These are phyloP conservation scores for Hyaena hyaena DNA, from an alignment of 2,113 vertebrate genomes.

Conservation along the genomic window DNA sequence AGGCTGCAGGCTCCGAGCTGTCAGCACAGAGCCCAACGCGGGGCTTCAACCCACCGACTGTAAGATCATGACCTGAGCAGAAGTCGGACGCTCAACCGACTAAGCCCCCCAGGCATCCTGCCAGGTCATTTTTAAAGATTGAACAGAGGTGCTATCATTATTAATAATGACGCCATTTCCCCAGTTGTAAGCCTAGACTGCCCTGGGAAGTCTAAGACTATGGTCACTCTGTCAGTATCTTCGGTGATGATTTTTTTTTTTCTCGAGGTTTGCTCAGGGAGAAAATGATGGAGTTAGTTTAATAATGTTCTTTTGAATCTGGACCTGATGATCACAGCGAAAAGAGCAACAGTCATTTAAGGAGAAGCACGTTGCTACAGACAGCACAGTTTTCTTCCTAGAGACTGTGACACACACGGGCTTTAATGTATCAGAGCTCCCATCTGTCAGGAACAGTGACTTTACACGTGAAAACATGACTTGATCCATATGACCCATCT, in stretches of 20 bases:
- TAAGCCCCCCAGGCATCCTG: too few relatives aligned
- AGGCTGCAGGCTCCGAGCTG: too few relatives aligned
- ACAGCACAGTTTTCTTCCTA: background rate
- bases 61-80: too few relatives aligned
- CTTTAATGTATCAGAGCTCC: background rate
- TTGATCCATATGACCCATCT: background rate
- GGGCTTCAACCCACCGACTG: too few relatives aligned
- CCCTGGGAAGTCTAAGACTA: background rate
- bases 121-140: background rate
- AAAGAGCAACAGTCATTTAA: background rate
- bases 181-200: background rate
- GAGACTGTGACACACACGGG: background rate
- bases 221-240: background rate
- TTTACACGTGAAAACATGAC: background rate
- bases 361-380: background rate
- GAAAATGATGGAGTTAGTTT: background rate
- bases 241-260: background rate
- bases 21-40: too few relatives aligned
- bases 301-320: background rate
- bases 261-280: background rate
- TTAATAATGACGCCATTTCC: background rate
- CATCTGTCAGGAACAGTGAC: conserved; percentile 5
- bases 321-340: background rate
- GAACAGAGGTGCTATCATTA: background rate
- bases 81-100: too few relatives aligned